Conservation (phyloP, 2,113 vertebrate genomes). For the Ailurus styani region DNA sequence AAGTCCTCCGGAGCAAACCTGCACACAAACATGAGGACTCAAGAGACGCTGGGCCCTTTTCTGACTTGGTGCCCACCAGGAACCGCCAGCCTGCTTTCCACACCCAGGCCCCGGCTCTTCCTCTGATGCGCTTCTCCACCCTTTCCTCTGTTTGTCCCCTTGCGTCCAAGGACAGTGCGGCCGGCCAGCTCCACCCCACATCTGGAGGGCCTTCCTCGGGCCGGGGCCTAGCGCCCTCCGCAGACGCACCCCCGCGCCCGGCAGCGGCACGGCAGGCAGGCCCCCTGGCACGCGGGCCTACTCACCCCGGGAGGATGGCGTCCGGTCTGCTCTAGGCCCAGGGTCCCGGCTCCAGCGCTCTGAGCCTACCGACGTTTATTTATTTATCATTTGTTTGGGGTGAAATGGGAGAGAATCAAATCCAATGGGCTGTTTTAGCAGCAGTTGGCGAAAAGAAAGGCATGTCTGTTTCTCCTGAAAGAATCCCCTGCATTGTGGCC, state of each 20-base stretch:
- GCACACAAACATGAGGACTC: not conserved
- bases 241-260: not conserved
- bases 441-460: constrained; percentile 67
- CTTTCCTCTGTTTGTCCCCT: not conserved
- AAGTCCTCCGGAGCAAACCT: not conserved
- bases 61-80: not conserved
- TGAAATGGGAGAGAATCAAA: constrained; percentile 63
- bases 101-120: not conserved
- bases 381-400: constrained; percentile 75
- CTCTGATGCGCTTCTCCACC: not conserved
- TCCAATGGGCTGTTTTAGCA: constrained; percentile 57
- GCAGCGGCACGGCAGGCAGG: not conserved
- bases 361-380: constrained; percentile 59
- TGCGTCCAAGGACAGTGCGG: not conserved
- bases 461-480: constrained; percentile 66
- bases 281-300: not conserved
- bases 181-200: not conserved
- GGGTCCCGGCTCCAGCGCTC: constrained; percentile 30
- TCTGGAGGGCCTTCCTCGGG: not conserved
- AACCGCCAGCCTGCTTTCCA: not conserved
- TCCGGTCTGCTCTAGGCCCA: constrained; percentile 18
- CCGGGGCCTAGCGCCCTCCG: not conserved
- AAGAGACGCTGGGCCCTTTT: not conserved
- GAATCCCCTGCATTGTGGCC: constrained; percentile 63
- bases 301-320: not conserved